Conservation (phyloP, 1,140 invertebrate genomes). For the Drosophila truncata region DNA sequence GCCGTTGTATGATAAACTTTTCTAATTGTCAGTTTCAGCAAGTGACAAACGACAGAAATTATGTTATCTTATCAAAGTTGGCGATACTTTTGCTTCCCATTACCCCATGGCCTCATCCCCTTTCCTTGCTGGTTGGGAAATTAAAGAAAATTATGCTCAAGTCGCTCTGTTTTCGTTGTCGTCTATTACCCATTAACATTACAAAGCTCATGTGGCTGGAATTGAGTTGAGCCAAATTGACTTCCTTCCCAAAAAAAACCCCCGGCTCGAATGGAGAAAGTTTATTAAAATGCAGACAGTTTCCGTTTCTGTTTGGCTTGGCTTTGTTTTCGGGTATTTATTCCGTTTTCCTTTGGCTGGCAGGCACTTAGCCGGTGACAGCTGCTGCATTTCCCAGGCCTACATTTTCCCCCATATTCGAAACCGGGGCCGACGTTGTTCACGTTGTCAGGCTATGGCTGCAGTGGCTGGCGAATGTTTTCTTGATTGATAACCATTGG, state of each 20-base stretch:
- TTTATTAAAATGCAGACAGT: constrained; percentile 72
- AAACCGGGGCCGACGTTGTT: constrained; percentile 37
- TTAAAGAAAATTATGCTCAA: constrained; percentile 77
- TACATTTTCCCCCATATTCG: constrained; percentile 37
- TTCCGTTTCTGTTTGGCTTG: constrained; percentile 59
- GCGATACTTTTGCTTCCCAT: constrained; percentile 64
- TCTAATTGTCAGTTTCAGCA: constrained; percentile 83
- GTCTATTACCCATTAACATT: constrained; percentile 73
- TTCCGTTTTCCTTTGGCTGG: constrained; percentile 30
- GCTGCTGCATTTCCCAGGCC: constrained; percentile 74
- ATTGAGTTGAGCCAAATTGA: constrained; percentile 76
- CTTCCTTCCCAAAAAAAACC: constrained; percentile 33
- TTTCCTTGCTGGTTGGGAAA: constrained; percentile 36
- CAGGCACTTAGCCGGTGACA: constrained; percentile 57
- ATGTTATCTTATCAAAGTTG: constrained; percentile 83
- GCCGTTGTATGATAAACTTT: constrained; percentile 78
- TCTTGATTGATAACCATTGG: constrained; percentile 71
- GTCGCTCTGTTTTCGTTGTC: constrained; percentile 29
- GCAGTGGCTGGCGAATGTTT: constrained; percentile 36
- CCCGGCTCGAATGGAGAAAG: constrained; percentile 2
- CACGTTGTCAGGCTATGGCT: constrained; percentile 31
- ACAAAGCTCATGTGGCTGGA: constrained; percentile 70
- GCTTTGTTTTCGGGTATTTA: constrained; percentile 49
- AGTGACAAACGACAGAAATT: constrained; percentile 83
- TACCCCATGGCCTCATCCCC: background rate